Conservation (phyloP, 2,113 vertebrate genomes). For the Pipra filicauda region DNA sequence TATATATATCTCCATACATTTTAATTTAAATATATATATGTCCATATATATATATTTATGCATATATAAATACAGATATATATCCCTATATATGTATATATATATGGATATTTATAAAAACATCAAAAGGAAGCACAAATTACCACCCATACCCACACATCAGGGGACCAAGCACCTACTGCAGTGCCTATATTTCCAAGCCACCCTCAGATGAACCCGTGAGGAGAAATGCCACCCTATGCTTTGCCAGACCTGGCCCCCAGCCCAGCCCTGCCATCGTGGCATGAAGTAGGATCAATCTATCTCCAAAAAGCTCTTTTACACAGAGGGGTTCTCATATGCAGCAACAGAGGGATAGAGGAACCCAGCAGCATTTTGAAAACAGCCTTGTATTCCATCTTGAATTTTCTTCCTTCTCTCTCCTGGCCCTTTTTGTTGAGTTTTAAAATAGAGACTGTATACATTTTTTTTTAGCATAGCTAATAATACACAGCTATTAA, state of each 20-base stretch:
- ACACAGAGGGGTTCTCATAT: not conserved
- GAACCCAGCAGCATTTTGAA: not conserved
- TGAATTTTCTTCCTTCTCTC: not conserved
- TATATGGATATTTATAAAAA: not conserved
- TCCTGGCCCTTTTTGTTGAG: not conserved
- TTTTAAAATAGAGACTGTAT: not conserved
- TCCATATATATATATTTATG: not conserved
- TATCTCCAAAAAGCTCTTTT: not conserved
- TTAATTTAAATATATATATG: not conserved
- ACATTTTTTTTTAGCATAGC: not conserved
- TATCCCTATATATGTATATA: not conserved
- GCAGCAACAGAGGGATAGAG: not conserved
- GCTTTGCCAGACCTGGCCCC: not conserved
- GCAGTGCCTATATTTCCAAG: not conserved
- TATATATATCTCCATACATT: not conserved
- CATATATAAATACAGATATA: not conserved
- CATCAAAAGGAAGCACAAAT: not conserved
- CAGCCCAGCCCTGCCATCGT: not conserved
- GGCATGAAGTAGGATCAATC: not conserved
- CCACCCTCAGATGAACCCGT: not conserved
- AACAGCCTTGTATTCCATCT: not conserved
- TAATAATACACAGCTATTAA: slow-evolving; percentile 4
- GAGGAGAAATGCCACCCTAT: not conserved
- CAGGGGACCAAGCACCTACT: not conserved
- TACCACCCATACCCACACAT: not conserved